Evolutionary conservation across 2,113 vertebrate species (phyloP).

Genomic region (Nibea albiflora): DNA sequence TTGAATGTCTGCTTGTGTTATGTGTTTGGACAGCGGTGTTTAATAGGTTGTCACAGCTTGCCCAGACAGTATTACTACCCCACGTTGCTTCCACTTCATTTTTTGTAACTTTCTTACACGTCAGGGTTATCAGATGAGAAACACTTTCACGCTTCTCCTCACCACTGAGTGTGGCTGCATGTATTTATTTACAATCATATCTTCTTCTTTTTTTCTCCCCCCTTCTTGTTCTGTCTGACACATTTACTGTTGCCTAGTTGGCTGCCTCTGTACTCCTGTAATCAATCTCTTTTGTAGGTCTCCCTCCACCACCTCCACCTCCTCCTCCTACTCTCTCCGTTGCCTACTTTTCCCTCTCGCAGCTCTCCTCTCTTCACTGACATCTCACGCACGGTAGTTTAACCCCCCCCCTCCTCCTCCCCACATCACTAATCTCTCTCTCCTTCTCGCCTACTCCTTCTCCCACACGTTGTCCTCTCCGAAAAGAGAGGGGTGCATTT

Average conservation of each 20-base stretch:
- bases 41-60: constrained; percentile 75
- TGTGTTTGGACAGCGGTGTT: constrained; percentile 74
- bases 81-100: constrained; percentile 13
- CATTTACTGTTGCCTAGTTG: constrained; percentile 53
- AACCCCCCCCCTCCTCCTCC: constrained; percentile 58
- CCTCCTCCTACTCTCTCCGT: constrained; percentile 56
- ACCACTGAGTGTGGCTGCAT: neutral
- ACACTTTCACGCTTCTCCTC: constrained; percentile 19
- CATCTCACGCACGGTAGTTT: constrained; percentile 68
- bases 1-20: constrained; percentile 58
- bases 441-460: constrained; percentile 75
- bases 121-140: constrained; percentile 5
- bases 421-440: constrained; percentile 78
- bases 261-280: constrained; percentile 54
- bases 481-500: constrained; percentile 73
- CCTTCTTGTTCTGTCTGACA: constrained; percentile 43
- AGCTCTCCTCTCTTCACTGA: constrained; percentile 61
- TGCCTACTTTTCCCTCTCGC: constrained; percentile 69
- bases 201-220: neutral
- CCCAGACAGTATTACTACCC: constrained; percentile 63
- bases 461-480: constrained; percentile 79
- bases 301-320: constrained; percentile 48
- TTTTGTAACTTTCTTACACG: neutral
- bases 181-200: constrained; percentile 51
- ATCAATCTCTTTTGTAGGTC: constrained; percentile 74